Conservation (phyloP, 2,888 invertebrate species). For the Leucoma salicis region DNA sequence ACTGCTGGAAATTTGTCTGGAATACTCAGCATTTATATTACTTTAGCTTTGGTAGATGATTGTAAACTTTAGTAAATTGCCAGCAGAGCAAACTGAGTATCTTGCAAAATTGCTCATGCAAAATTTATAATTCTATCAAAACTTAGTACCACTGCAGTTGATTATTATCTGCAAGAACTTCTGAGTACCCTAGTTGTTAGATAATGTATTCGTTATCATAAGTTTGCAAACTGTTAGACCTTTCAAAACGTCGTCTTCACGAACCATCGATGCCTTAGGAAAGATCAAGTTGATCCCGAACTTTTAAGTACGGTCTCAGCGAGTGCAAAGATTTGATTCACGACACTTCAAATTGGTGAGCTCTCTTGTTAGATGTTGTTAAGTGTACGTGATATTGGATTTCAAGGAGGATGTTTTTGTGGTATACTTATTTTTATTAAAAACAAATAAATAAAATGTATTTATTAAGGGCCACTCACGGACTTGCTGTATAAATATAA, state of each 20-base stretch:
- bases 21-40: no score
- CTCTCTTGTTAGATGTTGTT: background rate
- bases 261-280: background rate
- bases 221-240: background rate
- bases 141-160: background rate
- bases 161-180: background rate
- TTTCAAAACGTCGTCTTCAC: background rate
- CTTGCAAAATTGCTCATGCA: background rate
- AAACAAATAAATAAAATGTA: no score
- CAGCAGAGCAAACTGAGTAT: background rate
- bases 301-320: background rate
- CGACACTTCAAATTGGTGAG: background rate
- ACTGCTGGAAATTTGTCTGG: no score
- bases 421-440: no score
- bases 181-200: background rate
- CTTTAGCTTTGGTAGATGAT: no score
- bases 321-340: background rate
- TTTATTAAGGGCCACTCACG: no score
- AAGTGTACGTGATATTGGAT: background rate
- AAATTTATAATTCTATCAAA: background rate
- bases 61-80: background rate
- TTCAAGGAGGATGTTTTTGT: no score
- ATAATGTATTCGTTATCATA: background rate
- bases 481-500: no score
- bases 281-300: background rate